Evolutionary conservation across 2,797 vertebrate species (phyloP).

Genomic region (Peromyscus attwateri): DNA sequence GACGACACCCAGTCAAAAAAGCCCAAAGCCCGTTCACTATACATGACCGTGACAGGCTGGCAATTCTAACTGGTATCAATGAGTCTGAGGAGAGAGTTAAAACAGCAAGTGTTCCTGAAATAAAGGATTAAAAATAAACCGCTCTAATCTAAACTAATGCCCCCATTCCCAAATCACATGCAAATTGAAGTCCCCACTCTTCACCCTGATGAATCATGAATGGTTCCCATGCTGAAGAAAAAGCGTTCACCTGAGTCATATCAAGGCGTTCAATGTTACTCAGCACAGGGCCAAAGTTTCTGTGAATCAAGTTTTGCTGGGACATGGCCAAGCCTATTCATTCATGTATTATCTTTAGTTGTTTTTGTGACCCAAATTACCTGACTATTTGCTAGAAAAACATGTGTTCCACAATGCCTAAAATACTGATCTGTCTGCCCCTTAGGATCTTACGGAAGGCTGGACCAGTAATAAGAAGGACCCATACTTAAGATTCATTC

Average conservation of each 20-base stretch:
- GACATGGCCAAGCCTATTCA: not conserved
- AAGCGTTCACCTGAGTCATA: not conserved
- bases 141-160: not conserved
- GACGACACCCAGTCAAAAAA: not conserved
- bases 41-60: not conserved
- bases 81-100: not conserved
- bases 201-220: not conserved
- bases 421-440: not conserved
- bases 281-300: not conserved
- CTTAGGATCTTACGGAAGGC: slow-evolving; percentile 20
- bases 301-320: not conserved
- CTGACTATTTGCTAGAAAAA: slow-evolving; percentile 7
- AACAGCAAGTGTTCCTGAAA: slow-evolving; percentile 32
- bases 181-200: not conserved
- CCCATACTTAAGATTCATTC: slow-evolving; percentile 32
- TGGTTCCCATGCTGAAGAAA: not conserved
- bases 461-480: slow-evolving; percentile 16
- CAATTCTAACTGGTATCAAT: not conserved
- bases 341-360: not conserved
- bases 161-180: not conserved
- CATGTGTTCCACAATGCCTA: not conserved
- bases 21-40: not conserved
- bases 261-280: not conserved
- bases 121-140: slow-evolving; percentile 2
- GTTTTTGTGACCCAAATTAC: not conserved